Conservation (phyloP, 2,888 invertebrate species). For the Patella depressa region DNA sequence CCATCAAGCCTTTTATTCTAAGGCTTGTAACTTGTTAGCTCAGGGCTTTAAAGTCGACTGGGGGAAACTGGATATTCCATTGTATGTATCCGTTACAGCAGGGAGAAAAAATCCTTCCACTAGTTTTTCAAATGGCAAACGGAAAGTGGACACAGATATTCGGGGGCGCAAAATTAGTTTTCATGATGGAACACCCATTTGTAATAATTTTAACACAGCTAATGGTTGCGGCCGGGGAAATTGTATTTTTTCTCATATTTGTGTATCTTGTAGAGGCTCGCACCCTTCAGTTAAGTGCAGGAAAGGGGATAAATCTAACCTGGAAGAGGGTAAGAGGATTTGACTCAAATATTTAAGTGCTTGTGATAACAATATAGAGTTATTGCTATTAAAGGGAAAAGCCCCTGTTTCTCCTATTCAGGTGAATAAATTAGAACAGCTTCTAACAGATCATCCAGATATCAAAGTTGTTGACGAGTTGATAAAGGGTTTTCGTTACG, state of each 20-base stretch:
- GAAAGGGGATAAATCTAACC: too few species aligned
- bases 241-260: too few species aligned
- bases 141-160: neutral
- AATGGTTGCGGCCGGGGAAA: too few species aligned
- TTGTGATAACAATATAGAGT: too few species aligned
- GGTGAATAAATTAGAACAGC: neutral
- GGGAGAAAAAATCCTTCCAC: neutral
- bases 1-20: neutral
- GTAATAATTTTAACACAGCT: too few species aligned
- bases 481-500: neutral
- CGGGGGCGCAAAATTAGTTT: neutral
- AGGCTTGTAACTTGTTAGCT: neutral
- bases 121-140: neutral
- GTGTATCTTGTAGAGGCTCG: too few species aligned
- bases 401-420: too few species aligned
- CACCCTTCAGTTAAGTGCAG: too few species aligned
- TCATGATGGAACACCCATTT: neutral
- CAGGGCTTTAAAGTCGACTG: constrained; percentile 1
- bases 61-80: neutral
- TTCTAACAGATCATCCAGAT: neutral
- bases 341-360: too few species aligned
- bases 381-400: too few species aligned
- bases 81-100: neutral
- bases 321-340: too few species aligned
- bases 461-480: neutral